Percentiles rank a stretch among this genome's conserved stretches.
Conservation (phyloP, 1,140 invertebrate genomes). For the Papilio polyxenes region DNA sequence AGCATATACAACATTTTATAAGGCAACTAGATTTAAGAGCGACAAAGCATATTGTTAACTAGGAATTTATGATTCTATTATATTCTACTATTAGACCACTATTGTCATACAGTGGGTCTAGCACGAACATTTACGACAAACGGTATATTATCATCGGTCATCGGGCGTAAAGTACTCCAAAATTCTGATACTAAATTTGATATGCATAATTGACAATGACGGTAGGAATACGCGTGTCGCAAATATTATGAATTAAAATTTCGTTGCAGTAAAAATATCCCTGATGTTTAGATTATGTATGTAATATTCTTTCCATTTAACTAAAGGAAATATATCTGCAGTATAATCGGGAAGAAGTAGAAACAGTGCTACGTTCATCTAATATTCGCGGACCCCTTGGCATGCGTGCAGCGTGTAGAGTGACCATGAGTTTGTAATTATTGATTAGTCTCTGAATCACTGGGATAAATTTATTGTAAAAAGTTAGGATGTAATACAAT, state of each 20-base stretch:
- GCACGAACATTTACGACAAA: not conserved
- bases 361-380: slow-evolving; percentile 33
- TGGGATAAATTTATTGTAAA: not conserved
- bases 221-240: no score
- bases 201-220: no score
- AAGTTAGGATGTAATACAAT: not conserved
- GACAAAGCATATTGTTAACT: not conserved
- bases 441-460: not conserved
- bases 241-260: no score
- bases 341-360: slow-evolving; percentile 19
- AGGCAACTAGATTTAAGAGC: not conserved
- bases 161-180: no score
- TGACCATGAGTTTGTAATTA: not conserved
- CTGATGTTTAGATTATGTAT: not conserved
- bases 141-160: no score
- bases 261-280: not conserved
- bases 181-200: no score
- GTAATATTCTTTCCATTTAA: not conserved
- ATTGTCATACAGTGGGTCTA: no score
- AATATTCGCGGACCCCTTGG: slow-evolving; percentile 32
- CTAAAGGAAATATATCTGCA: not conserved
- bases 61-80: not conserved
- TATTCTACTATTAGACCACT: not conserved
- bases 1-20: not conserved
- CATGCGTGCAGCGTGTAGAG: slow-evolving; percentile 3